A percentile compares a stretch with the other conserved stretches of the same genome.
Conservation (phyloP, 2,888 invertebrate genomes). For the Agrotis ipsilon region DNA sequence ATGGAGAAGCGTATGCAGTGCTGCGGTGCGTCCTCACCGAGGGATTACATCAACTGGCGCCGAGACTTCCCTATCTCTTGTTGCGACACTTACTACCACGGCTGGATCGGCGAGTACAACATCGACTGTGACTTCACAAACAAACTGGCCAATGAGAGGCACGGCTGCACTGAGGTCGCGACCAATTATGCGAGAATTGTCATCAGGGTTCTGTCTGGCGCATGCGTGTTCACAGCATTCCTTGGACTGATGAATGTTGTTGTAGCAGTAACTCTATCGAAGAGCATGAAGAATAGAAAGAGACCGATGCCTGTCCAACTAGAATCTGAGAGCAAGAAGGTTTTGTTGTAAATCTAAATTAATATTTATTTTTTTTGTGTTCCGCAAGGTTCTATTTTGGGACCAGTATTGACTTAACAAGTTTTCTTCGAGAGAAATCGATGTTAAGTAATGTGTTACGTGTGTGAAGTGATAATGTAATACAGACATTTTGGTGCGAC, state of each 20-base stretch:
- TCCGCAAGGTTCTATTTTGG: constrained; percentile 36
- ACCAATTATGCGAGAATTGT: constrained; percentile 81
- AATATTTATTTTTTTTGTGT: constrained; percentile 25
- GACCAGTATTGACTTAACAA: constrained; percentile 35
- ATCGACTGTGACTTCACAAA: constrained; percentile 85
- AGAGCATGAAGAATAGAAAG: constrained; percentile 73
- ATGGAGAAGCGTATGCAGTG: constrained; percentile 85
- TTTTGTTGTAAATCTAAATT: constrained; percentile 71
- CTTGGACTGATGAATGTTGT: constrained; percentile 77
- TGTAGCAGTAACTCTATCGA: constrained; percentile 74
- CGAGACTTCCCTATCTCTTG: constrained; percentile 83
- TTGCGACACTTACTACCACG: constrained; percentile 85
- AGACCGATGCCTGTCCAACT: constrained; percentile 71
- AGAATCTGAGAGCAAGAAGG: constrained; percentile 85
- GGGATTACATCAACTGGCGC: constrained; percentile 86
- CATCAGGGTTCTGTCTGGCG: constrained; percentile 79
- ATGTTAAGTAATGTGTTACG: constrained; percentile 53
- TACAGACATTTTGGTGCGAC: constrained; percentile 47
- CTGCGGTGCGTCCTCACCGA: constrained; percentile 84
- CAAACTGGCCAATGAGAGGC: constrained; percentile 85
- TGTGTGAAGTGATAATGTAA: constrained; percentile 57
- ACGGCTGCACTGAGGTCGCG: constrained; percentile 84
- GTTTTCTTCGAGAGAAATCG: constrained; percentile 62
- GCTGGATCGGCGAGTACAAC: constrained; percentile 79
- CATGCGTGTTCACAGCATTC: constrained; percentile 77